These are phyloP conservation scores for Lucilia cuprina DNA, from an alignment of 1,140 invertebrate species.

Conservation along the genomic window DNA sequence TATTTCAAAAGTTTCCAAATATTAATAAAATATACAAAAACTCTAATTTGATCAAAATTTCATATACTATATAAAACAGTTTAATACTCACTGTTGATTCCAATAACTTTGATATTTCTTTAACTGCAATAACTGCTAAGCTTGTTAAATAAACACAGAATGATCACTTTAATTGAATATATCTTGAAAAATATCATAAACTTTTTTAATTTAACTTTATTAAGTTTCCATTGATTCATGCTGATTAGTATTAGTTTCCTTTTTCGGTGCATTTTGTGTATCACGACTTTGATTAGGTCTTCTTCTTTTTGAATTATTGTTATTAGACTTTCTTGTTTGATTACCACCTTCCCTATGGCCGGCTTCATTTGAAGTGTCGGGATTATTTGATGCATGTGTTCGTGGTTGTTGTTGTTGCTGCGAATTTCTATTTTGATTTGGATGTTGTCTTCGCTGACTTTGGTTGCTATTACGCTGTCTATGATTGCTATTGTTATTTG, in stretches of 20 bases:
- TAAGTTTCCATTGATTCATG: neutral
- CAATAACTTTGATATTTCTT: too few relatives aligned
- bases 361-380: neutral
- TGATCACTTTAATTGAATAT: neutral
- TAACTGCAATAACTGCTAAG: too few relatives aligned
- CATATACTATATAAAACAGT: too few relatives aligned
- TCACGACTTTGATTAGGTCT: neutral
- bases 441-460: constrained; percentile 13
- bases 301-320: neutral
- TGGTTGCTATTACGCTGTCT: constrained; percentile 9
- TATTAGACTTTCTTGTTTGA: neutral
- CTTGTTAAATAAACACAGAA: too few relatives aligned
- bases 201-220: neutral
- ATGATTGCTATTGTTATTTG: neutral
- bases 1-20: too few relatives aligned
- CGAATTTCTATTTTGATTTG: constrained; percentile 23
- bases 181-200: neutral
- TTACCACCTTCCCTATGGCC: neutral
- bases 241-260: neutral
- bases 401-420: neutral
- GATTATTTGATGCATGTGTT: neutral
- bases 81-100: too few relatives aligned
- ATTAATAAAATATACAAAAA: too few relatives aligned
- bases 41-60: too few relatives aligned
- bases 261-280: neutral